Evolutionary conservation across 2,797 vertebrate genomes (phyloP), one percentile per base, ranked within the genome.

Genomic region (Oophaga sylvatica): DNA sequence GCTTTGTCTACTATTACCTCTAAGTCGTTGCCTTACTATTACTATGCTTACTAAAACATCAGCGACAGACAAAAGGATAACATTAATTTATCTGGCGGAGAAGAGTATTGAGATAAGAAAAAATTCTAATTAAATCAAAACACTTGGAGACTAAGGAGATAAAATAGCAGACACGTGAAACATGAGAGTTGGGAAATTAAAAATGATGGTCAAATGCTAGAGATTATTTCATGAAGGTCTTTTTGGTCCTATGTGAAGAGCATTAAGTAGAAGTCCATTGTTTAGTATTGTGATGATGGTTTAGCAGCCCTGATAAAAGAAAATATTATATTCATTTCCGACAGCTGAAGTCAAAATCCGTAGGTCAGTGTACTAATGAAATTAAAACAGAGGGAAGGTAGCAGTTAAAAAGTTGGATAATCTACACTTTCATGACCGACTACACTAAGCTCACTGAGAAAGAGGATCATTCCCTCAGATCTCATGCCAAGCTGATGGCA

Each of bases 61-160:
- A 76, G 22, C 65, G 79, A 81, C 68, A 82, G 70, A 57, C 45
- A 19, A 67, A 82, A 60, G 35, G 70, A 73, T 82, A 82, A 76
- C 41, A 63, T 73, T 48, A 31, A 57, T 78, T 83, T 84, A 80
- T 26, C 57, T 65, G 71, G 78, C 9, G 67, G 59, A 77, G 35
- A 45, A 81, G 48, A 56, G 31, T 83, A 29, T 83, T 71, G 35
- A 70, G 79, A 89, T 89, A 77, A 86, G 79, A 89, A 63, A 70
- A 65, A 12, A 68, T 82, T 82, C 41, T 79, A 86, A 83, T 89
- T 79, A 81, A 86, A 89, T 83, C 70, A 31, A 86, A 86, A 86
- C 79, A 79, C 17, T 62, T 53, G 71, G 56, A 83, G 62, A 63
- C 81, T 41, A 41, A 81, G 70, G 11, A 82, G 77, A 88, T 81